These are phyloP conservation scores for Hydroisotoma schaefferi DNA, from an alignment of 2,888 invertebrate species.

Conservation along the genomic window DNA sequence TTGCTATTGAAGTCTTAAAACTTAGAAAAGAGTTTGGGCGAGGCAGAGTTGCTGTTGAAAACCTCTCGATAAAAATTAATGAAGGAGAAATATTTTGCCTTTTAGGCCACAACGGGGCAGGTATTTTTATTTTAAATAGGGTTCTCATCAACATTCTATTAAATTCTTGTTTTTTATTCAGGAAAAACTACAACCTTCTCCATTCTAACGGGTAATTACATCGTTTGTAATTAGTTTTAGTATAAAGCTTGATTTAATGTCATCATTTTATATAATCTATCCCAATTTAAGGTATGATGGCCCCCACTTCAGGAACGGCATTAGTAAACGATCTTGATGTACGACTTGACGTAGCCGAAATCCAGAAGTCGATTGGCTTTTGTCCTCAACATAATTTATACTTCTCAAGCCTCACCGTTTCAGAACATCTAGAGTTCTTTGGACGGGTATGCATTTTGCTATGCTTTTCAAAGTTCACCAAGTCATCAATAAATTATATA, in stretches of 20 bases:
- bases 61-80: conserved; percentile 69
- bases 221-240: background rate
- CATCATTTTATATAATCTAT: conserved; percentile 2
- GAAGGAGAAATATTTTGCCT: conserved; percentile 79
- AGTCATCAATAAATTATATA: too few relatives aligned
- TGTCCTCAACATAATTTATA: conserved; percentile 88
- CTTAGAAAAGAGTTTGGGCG: conserved; percentile 50
- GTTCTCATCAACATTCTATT: too few relatives aligned
- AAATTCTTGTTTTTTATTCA: too few relatives aligned
- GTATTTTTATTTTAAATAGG: too few relatives aligned
- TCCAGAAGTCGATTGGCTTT: conserved; percentile 73
- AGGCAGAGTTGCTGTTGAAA: conserved; percentile 57
- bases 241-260: background rate
- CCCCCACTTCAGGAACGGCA: conserved; percentile 68
- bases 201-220: conserved; percentile 63
- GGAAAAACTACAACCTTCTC: conserved; percentile 76
- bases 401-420: conserved; percentile 75
- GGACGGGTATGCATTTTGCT: conserved; percentile 74
- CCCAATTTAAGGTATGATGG: conserved; percentile 62
- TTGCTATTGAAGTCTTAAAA: conserved; percentile 52
- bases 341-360: conserved; percentile 61
- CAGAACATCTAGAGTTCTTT: conserved; percentile 81
- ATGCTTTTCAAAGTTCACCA: too few relatives aligned
- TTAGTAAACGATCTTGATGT: conserved; percentile 70
- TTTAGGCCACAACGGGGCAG: conserved; percentile 84